Evolutionary conservation across 1,140 invertebrate species (phyloP), one percentile per base, ranked within the genome.

Genomic region (Sesamia nonagrioides): DNA sequence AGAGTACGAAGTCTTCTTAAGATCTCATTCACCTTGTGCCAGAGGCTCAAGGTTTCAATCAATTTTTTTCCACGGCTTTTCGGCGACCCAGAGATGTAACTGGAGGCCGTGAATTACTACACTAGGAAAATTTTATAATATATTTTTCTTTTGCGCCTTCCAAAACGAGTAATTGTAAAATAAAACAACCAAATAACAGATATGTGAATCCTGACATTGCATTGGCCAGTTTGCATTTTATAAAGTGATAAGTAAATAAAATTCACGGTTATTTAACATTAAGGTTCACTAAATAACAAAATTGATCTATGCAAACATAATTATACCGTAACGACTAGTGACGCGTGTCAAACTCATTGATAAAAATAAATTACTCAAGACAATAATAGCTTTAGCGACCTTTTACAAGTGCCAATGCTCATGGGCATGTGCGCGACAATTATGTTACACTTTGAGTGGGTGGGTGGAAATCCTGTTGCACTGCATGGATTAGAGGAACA

Each of bases 291-390:
- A 48, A 74, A 75, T 66, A 18, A 42, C 21, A 74, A 86, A 85
- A 76, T 71, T 61, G 56, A 82, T 79, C 76, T 56, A 82, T 79
- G 83, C 82, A 81, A 71, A 85, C 37, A 85, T 40, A 86, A 87
- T 72, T 84, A 81, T 83, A 87, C 83, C 86, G 87, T 87, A 85
- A 87, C 84, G 68, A 48, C 52, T 78, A 86, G 61, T 86, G 84
- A 87, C 87, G 87, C 89, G 84, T 89, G 87, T 84, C 89, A 88
- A 89, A 87, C 88, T 90, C 90, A 92, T 92, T 93, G 91, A 90
- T 92, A 90, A 90, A 88, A 89, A 88, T 91, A 89, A 79, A 89
- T 87, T 85, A 78, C 81, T 77, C 69, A 74, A 85, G 73, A 69
- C 81, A 77, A 86, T 79, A 76, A 80, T 84, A 81, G 81, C 79